These are phyloP conservation scores for Hydrotaea cyrtoneurina DNA, from an alignment of 2,888 invertebrate species.

Conservation along the genomic window DNA sequence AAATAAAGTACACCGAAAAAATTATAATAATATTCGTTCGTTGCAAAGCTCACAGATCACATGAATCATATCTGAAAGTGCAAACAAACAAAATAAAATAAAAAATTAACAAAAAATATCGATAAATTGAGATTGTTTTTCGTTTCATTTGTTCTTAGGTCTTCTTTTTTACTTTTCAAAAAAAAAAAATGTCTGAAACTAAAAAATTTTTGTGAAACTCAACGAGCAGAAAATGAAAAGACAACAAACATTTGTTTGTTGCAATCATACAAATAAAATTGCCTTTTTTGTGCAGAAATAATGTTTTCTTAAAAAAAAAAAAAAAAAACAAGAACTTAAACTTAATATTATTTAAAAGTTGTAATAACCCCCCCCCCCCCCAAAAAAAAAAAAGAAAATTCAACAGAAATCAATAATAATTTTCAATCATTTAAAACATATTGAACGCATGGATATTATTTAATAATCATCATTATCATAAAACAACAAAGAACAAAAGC, in stretches of 20 bases:
- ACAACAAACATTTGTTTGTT: constrained; percentile 15
- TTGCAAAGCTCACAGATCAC: background rate
- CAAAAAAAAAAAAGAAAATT: constrained; percentile 39
- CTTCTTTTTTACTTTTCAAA: no score
- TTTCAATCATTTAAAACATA: background rate
- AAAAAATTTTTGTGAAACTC: constrained; percentile 48
- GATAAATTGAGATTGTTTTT: background rate
- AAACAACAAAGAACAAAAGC: background rate
- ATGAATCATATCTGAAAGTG: constrained; percentile 13
- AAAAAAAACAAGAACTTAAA: background rate
- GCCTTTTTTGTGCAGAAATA: background rate
- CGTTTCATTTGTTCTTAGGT: background rate
- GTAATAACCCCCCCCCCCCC: no score
- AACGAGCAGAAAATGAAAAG: constrained; percentile 19
- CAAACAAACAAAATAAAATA: no score
- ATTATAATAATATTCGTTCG: background rate
- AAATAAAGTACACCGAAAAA: constrained; percentile 49
- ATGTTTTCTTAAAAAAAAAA: background rate
- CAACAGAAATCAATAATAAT: constrained; percentile 39
- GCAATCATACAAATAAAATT: constrained; percentile 7
- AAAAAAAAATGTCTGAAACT: constrained; percentile 45
- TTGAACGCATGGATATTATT: constrained; percentile 47
- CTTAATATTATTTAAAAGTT: constrained; percentile 3
- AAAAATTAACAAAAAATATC: no score
- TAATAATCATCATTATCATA: constrained; percentile 33